Conservation (phyloP, 2,888 invertebrate species). For the Piscicola geometra region DNA sequence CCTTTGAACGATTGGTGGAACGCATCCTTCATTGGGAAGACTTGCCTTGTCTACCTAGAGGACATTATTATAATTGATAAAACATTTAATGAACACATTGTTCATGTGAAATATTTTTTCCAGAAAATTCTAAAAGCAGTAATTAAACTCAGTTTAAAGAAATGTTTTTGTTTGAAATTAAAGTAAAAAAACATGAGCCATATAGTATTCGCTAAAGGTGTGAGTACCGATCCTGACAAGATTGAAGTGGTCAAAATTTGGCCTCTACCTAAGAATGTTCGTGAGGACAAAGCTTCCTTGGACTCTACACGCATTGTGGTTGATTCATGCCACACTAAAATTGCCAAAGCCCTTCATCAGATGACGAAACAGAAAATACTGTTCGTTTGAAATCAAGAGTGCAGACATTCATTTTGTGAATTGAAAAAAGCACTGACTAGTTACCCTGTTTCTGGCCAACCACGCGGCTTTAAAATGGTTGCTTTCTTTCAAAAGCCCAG, state of each 20-base stretch:
- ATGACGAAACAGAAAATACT: conserved; percentile 26
- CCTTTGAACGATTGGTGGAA: conserved; percentile 34
- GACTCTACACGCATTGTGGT: conserved; percentile 28
- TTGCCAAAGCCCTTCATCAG: conserved; percentile 25
- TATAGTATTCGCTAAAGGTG: conserved; percentile 26
- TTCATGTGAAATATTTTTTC: conserved; percentile 1
- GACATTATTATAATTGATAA: conserved; percentile 34
- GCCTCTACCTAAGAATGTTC: conserved; percentile 20
- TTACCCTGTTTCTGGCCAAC: too few species aligned
- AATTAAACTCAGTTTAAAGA: conserved; percentile 22
- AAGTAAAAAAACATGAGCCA: conserved; percentile 35
- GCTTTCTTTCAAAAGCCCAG: too few species aligned
- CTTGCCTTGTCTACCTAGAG: conserved; percentile 34
- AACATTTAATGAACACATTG: conserved; percentile 17
- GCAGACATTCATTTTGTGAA: not conserved
- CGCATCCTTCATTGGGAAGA: conserved; percentile 2
- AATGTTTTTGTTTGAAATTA: conserved; percentile 34
- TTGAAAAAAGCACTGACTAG: too few species aligned
- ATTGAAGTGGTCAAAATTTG: conserved; percentile 24
- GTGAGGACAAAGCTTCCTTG: conserved; percentile 32
- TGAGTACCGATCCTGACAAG: conserved; percentile 31
- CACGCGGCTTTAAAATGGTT: too few species aligned
- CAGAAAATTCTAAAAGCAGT: not conserved
- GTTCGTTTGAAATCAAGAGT: not conserved
- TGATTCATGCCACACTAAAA: conserved; percentile 14